phyloP scores from a whole-genome alignment of 2,113 vertebrate genomes.

The Oenanthe melanoleuca region DNA sequence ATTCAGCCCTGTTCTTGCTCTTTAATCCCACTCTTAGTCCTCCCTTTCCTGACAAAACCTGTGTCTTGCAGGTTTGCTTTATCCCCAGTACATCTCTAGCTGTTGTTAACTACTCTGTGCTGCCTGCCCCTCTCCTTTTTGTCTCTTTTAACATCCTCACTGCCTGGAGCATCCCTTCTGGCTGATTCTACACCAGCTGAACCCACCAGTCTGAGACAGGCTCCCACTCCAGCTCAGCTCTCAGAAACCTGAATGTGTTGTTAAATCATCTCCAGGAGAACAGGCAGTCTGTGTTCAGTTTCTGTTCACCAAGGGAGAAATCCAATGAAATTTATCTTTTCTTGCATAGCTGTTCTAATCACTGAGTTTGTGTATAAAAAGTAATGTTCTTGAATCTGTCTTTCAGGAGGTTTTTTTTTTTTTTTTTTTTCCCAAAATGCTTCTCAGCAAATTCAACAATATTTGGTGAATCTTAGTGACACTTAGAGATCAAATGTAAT shows the following conservation, averaged over 20 bases:
- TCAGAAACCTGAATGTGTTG: fast-evolving
- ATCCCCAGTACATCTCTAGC: too few species aligned
- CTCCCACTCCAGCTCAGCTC: neutral
- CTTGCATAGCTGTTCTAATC: neutral
- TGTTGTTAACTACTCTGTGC: neutral
- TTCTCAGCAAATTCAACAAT: neutral
- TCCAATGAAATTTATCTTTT: neutral
- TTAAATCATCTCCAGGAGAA: neutral
- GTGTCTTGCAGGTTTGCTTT: neutral
- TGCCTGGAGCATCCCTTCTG: neutral
- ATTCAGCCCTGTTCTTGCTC: neutral
- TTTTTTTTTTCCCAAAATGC: neutral
- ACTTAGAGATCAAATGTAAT: neutral
- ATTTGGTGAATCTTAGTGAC: neutral
- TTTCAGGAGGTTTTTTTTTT: neutral
- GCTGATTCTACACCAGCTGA: neutral
- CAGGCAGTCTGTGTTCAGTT: neutral
- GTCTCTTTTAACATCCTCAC: fast-evolving
- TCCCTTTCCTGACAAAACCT: neutral
- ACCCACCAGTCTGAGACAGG: neutral
- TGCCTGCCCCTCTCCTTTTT: neutral
- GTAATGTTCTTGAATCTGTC: neutral
- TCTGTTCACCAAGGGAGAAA: neutral
- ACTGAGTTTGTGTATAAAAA: neutral
- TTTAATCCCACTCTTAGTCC: neutral